Evolutionary conservation across 2,797 vertebrate species (phyloP), one percentile per base, ranked within the genome.

Genomic region (Muscicapa comitata): DNA sequence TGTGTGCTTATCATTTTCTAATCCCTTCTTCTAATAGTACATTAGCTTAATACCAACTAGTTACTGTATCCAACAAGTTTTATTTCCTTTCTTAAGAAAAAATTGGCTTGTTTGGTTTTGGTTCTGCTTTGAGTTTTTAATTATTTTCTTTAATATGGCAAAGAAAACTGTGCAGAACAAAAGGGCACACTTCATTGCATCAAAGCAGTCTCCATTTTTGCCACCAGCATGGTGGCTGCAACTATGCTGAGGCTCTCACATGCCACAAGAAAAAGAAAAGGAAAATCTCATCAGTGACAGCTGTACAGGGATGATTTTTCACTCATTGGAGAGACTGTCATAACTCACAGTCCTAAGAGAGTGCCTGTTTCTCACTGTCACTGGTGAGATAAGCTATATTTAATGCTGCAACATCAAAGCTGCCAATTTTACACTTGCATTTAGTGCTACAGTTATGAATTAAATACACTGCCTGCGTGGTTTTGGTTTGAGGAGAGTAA

Each of bases 311-410:
- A 95, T 90, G 96, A 96, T 96, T 96, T 93, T 96, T 97, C 95
- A 95, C 68, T 94, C 66, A 26, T 59, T 48, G 65, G 86, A 96
- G 88, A 93, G 88, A 71, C 96, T 97, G 96, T 97, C 96, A 96
- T 95, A 96, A 93, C 91, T 94, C 93, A 45, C 3, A 68, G 96
- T 97, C 97, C 96, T 97, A 63, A 80, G 97, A 97, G 96, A 97
- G 88, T 87, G 83, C 91, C 96, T 96, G 94, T 97, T 96, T 96
- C 94, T 97, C 95, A 88, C 93, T 95, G 96, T 96, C 96, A 94
- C 21, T 54, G 62, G 94, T 95, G 94, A 97, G 97, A 97, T 97
- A 93, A 97, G 94, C 93, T 95, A 85, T 95, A 96, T 94, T 85
- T 87, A 90, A 86, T 35, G 83, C 89, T 88, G 77, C 73, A 80